Conservation (phyloP, 2,888 invertebrate genomes). For the Phlogophora meticulosa region DNA sequence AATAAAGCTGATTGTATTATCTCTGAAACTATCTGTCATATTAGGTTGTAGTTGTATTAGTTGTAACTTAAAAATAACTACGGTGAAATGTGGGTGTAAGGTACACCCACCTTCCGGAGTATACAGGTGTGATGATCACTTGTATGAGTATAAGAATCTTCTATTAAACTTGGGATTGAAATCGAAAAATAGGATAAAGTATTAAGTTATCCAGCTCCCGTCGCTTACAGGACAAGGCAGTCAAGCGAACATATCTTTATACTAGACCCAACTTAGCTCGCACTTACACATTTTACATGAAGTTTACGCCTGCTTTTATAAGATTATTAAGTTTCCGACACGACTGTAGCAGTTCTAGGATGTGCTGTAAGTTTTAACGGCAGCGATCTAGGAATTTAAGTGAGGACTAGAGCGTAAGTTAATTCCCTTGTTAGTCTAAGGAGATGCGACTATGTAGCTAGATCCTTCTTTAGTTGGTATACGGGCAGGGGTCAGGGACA, state of each 20-base stretch:
- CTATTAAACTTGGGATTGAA: too few species aligned
- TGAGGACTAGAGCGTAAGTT: constrained; percentile 1
- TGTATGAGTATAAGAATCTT: too few species aligned
- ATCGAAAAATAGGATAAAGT: too few species aligned
- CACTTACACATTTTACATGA: constrained; percentile 7
- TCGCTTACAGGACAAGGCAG: too few species aligned
- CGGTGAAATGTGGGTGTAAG: too few species aligned
- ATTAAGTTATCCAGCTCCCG: too few species aligned
- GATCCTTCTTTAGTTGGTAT: not conserved
- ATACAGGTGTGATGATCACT: too few species aligned
- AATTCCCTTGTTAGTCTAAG: constrained; percentile 6
- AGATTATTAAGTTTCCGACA: not conserved
- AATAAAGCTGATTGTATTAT: too few species aligned
- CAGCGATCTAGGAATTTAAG: not conserved
- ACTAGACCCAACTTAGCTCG: constrained; percentile 21
- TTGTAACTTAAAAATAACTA: too few species aligned
- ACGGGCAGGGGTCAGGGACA: not conserved
- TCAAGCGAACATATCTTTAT: not conserved
- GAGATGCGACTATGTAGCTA: not conserved
- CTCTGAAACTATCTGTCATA: too few species aligned
- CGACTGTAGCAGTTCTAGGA: not conserved
- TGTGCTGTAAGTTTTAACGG: constrained; percentile 32
- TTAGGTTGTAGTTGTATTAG: too few species aligned
- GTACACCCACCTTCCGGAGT: too few species aligned
- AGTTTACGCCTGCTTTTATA: constrained; percentile 25